Evolutionary conservation across 1,140 invertebrate species (phyloP).

Genomic region (Chymomyza costata): DNA sequence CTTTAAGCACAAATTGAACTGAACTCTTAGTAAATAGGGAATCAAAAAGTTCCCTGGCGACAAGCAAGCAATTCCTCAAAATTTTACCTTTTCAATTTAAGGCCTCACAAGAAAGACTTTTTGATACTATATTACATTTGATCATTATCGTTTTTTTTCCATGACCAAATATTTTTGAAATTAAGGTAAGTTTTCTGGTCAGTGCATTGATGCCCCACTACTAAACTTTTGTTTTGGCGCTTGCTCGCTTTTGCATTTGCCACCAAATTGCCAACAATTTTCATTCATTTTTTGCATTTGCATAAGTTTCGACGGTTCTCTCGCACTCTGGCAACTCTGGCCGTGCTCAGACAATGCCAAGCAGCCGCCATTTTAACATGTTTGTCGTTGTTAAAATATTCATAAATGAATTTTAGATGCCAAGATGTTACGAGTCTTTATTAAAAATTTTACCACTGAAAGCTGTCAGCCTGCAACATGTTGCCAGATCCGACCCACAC

Average conservation of each 20-base stretch:
- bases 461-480: not conserved
- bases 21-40: not conserved
- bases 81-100: too few species aligned
- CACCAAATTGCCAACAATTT: constrained; percentile 73
- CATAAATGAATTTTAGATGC: constrained; percentile 26
- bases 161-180: too few species aligned
- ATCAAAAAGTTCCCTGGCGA: not conserved
- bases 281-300: constrained; percentile 70
- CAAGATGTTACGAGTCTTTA: constrained; percentile 6
- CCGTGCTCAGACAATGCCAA: constrained; percentile 38
- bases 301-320: constrained; percentile 37
- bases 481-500: not conserved
- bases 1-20: too few species aligned
- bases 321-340: constrained; percentile 34
- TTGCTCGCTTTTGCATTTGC: constrained; percentile 44
- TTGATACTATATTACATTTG: too few species aligned
- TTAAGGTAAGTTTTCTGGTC: too few species aligned
- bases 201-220: not conserved
- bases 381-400: constrained; percentile 53
- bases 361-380: constrained; percentile 41
- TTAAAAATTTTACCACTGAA: not conserved
- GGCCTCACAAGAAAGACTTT: too few species aligned
- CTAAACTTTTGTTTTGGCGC: constrained; percentile 6
- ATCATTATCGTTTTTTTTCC: too few species aligned
- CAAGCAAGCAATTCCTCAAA: too few species aligned